Conservation (phyloP, 2,888 invertebrate genomes). For the Nycteola revayana region DNA sequence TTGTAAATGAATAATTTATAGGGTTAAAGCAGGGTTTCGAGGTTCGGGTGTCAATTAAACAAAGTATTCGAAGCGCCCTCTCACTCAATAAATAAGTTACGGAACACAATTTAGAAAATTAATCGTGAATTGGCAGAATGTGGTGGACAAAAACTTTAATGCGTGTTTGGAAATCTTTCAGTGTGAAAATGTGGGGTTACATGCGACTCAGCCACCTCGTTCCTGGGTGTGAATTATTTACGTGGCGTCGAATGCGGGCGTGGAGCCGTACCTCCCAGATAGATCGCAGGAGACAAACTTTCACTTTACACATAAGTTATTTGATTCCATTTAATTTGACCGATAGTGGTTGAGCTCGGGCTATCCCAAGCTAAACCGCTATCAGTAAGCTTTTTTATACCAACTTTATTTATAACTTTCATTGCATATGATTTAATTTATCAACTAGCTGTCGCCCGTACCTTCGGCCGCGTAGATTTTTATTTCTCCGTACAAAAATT, state of each 20-base stretch:
- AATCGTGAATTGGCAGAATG: conserved; percentile 56
- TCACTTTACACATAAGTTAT: conserved; percentile 51
- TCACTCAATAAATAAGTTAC: conserved; percentile 62
- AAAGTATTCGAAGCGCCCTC: conserved; percentile 62
- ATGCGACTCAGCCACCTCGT: conserved; percentile 61
- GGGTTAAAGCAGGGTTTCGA: conserved; percentile 46
- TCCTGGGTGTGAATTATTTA: conserved; percentile 65
- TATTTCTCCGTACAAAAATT: too few relatives aligned
- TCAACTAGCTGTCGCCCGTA: too few relatives aligned
- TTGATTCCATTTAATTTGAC: conserved; percentile 43
- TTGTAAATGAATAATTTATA: conserved; percentile 59
- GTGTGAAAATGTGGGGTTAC: conserved; percentile 70
- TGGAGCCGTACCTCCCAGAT: conserved; percentile 24
- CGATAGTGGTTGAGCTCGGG: conserved; percentile 1
- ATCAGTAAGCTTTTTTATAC: too few relatives aligned
- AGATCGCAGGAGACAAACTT: conserved; percentile 49
- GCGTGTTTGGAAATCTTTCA: conserved; percentile 56
- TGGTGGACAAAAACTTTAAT: conserved; percentile 71
- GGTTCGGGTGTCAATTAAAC: conserved; percentile 62
- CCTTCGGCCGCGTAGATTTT: too few relatives aligned
- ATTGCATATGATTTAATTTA: too few relatives aligned
- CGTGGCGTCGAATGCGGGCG: conserved; percentile 55
- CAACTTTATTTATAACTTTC: too few relatives aligned
- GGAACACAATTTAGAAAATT: conserved; percentile 70
- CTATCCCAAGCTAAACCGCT: too few relatives aligned